Base-by-base conservation (phyloP, 2,797 vertebrate species). In the Sorex maritimensis region DNA sequence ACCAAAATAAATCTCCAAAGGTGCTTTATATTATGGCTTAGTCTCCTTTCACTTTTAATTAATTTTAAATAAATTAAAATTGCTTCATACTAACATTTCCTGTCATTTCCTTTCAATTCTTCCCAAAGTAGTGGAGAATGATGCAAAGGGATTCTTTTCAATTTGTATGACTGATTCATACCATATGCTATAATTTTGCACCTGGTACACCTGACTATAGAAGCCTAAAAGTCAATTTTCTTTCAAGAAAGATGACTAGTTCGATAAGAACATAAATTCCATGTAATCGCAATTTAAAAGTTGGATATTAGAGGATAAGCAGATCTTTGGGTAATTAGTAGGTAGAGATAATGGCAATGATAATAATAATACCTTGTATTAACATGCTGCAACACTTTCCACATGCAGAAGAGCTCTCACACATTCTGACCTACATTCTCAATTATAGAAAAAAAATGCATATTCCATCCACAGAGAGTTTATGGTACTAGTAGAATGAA, bases 351-450 rank as follows among this genome's bases (percentile, higher is more conserved):
- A 80, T 71, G 14, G 34, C 34, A 73, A 41, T 61, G 15, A 73
- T 86, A 79, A 77, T 88, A 78, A 90, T 74, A 73, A 71, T 74
- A 78, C 75, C 67, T 86, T 68, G 19, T 19, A 79, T 93, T 93
- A 88, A 93, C 55, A 91, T 41, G 71, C 77, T 75, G 14, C 6
- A 73, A 44, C 4, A 28, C 30, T 88, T 92, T 52, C 19, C 41
- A 21, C 71, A 75, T 82, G 17, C 80, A 81, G 55, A 67, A 28
- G 12, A n/a, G 41, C 38, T 87, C 80, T 91, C 74, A 81, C 81
- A 86, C 23, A 69, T 74, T 68, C 34, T 96, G 92, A 94, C 95
- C 93, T 92, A 75, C 81, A 95, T 92, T 93, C 69, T 74, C 52
- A 86, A 75, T 68, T 88, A 65, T 52, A 44, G 69, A 61, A 71